Percentiles rank a stretch among this genome's conserved stretches.
Evolutionary conservation across 2,797 vertebrate species (phyloP).

Genomic region (Phaenicophaeus curvirostris): DNA sequence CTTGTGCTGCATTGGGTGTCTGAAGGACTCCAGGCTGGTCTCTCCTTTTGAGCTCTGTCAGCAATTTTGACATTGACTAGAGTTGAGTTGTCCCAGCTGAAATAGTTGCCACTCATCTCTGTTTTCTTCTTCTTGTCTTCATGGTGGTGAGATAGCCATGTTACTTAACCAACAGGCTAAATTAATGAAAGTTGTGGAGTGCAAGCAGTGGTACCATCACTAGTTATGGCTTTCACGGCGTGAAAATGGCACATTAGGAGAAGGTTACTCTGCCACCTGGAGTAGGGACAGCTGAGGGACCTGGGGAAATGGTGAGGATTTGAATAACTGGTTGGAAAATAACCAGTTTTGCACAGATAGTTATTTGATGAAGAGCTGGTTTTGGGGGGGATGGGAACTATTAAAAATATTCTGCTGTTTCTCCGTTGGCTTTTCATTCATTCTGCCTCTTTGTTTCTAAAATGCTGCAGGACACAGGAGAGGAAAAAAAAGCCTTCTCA

Average conservation of each 20-base stretch:
- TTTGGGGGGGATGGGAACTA: neutral
- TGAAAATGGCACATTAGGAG: neutral
- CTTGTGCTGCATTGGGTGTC: neutral
- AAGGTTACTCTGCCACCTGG: neutral
- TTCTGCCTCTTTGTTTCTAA: neutral
- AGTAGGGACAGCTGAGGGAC: neutral
- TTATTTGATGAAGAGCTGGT: neutral
- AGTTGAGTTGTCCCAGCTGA: neutral
- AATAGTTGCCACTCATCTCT: neutral
- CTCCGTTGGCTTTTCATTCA: neutral
- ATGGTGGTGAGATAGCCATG: neutral
- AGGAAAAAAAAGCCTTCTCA: neutral
- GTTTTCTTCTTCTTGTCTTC: neutral
- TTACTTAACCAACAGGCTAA: neutral
- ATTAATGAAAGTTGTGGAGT: neutral
- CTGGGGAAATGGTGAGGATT: neutral
- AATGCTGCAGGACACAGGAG: rapidly evolving
- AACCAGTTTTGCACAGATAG: neutral
- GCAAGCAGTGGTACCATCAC: rapidly evolving
- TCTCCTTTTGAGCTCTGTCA: neutral
- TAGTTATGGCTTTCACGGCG: rapidly evolving
- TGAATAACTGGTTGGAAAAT: neutral
- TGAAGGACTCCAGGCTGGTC: neutral
- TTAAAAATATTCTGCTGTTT: neutral
- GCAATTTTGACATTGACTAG: neutral